These are phyloP conservation scores for Notocelia uddmanniana DNA, from an alignment of 2,888 invertebrate genomes.

Conservation along the genomic window DNA sequence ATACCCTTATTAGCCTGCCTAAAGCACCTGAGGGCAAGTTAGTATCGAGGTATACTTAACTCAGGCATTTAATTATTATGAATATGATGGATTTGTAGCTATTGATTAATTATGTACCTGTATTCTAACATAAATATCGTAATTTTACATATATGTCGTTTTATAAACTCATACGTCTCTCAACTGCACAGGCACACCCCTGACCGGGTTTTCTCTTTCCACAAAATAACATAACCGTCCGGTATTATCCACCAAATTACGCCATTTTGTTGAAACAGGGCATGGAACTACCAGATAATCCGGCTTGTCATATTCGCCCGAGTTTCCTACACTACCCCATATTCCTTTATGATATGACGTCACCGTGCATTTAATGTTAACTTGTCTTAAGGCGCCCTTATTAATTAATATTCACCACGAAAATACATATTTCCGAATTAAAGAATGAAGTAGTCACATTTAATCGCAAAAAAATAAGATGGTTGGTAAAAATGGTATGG, in stretches of 20 bases:
- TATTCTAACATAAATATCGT: too few species aligned
- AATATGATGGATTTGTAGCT: too few species aligned
- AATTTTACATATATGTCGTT: too few species aligned
- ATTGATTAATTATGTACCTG: too few species aligned
- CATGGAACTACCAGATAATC: slow-evolving; percentile 66
- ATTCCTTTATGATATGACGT: slow-evolving; percentile 27
- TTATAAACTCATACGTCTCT: slow-evolving; percentile 30
- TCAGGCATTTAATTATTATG: too few species aligned
- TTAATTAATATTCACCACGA: not conserved
- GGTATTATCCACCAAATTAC: not conserved
- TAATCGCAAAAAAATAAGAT: too few species aligned
- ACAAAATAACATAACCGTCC: not conserved
- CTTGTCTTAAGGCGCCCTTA: not conserved
- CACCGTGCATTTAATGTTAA: slow-evolving; percentile 12
- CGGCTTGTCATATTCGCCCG: slow-evolving; percentile 74
- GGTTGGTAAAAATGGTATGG: too few species aligned
- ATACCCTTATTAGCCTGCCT: too few species aligned
- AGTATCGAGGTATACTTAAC: too few species aligned
- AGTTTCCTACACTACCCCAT: slow-evolving; percentile 51
- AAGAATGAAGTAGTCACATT: not conserved
- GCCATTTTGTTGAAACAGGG: not conserved
- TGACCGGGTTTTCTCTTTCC: slow-evolving; percentile 54
- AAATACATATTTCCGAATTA: not conserved
- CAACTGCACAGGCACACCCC: slow-evolving; percentile 47
- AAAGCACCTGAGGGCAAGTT: too few species aligned